Conservation (phyloP, 92 coral and sea anemone genomes). For the Pocillopora meandrina region DNA sequence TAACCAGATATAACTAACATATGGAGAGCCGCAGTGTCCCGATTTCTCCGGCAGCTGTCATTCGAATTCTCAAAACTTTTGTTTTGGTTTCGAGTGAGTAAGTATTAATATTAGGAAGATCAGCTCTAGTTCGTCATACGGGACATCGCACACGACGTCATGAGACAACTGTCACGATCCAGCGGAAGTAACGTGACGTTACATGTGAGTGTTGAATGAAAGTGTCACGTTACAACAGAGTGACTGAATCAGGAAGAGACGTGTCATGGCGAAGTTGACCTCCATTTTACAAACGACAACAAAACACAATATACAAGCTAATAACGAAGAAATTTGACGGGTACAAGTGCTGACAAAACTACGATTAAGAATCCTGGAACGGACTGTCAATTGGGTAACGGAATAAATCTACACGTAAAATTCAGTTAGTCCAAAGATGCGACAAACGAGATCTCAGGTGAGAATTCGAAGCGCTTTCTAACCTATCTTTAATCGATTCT, state of each 20-base stretch:
- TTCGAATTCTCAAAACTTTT: neutral
- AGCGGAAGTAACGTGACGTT: neutral
- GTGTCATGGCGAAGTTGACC: neutral
- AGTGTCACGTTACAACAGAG: slow-evolving; percentile 3
- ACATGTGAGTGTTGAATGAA: neutral
- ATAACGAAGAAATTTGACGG: neutral
- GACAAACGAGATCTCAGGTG: no score
- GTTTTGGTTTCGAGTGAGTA: slow-evolving; percentile 11
- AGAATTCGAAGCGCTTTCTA: no score
- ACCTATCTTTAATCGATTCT: no score
- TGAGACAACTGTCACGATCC: neutral
- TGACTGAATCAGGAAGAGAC: neutral
- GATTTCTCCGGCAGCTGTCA: neutral
- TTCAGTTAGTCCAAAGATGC: no score
- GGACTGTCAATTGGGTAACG: no score
- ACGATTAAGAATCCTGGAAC: no score
- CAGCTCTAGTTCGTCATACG: no score
- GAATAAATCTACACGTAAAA: no score
- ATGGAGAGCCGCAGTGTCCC: neutral
- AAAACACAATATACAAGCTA: neutral
- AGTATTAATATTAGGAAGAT: neutral
- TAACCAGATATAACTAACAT: neutral
- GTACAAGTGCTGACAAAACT: neutral
- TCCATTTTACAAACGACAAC: neutral
- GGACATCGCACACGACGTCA: neutral